Percentiles rank a stretch among this genome's conserved stretches.
These are phyloP conservation scores for Blennius ocellaris DNA, from an alignment of 2,113 vertebrate species.

Conservation along the genomic window DNA sequence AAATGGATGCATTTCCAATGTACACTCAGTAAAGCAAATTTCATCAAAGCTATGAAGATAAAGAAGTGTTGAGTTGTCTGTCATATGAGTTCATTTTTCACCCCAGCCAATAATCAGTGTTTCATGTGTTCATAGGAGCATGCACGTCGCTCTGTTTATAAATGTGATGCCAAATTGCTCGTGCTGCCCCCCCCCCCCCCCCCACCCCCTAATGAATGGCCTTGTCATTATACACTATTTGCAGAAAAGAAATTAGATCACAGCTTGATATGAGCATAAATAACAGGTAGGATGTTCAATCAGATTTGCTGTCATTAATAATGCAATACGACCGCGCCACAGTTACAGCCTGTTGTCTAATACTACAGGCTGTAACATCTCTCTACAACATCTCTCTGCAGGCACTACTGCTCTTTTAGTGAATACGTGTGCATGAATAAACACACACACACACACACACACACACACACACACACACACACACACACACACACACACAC, in stretches of 20 bases:
- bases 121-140: slow-evolving; percentile 19
- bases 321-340: slow-evolving; percentile 63
- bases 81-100: slow-evolving; percentile 11
- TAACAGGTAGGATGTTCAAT: slow-evolving; percentile 71
- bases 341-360: slow-evolving; percentile 60
- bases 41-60: not conserved
- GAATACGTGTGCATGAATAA: not conserved
- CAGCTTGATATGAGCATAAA: slow-evolving; percentile 71
- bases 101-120: slow-evolving; percentile 4
- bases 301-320: slow-evolving; percentile 74
- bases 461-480: too few species aligned
- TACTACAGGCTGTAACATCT: slow-evolving; percentile 37
- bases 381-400: slow-evolving; percentile 22
- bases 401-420: slow-evolving; percentile 29
- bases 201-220: slow-evolving; percentile 59
- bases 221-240: slow-evolving; percentile 71
- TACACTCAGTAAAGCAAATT: slow-evolving; percentile 2
- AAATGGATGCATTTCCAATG: not conserved
- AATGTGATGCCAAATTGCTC: slow-evolving; percentile 55
- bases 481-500: too few species aligned
- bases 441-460: too few species aligned
- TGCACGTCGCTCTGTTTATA: slow-evolving; percentile 47
- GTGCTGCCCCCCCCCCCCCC: slow-evolving; percentile 27
- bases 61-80: not conserved
- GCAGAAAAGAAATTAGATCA: slow-evolving; percentile 65